Evolutionary conservation across 2,113 vertebrate genomes (phyloP).

Genomic region (Coracopsis vasa): DNA sequence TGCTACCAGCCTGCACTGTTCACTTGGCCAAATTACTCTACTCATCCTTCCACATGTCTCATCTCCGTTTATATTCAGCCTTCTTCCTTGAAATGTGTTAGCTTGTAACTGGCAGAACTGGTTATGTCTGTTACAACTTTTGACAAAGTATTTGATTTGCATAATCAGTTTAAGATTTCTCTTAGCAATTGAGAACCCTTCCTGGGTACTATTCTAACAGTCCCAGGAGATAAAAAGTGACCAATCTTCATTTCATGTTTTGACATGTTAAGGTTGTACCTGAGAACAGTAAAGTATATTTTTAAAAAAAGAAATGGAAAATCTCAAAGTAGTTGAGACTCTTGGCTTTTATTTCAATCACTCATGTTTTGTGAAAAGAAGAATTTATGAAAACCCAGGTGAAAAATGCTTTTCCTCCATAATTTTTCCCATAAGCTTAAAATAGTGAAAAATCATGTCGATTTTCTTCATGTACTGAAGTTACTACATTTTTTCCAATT

Average conservation of each 20-base stretch:
- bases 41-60: background rate
- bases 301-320: background rate
- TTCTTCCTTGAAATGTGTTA: background rate
- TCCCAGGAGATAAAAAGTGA: background rate
- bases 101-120: background rate
- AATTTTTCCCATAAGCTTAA: slow-evolving; percentile 37
- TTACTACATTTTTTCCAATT: background rate
- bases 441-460: background rate
- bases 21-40: background rate
- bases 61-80: background rate
- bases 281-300: background rate
- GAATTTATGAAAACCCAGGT: background rate
- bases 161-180: background rate
- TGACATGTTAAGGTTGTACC: background rate
- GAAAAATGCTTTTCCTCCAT: slow-evolving; percentile 1
- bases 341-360: background rate
- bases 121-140: background rate
- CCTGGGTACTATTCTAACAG: background rate
- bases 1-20: background rate
- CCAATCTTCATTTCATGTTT: background rate
- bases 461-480: slow-evolving; percentile 8
- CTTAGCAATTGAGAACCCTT: background rate
- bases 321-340: background rate
- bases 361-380: background rate
- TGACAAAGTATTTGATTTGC: background rate